Evolutionary conservation across 2,888 invertebrate genomes (phyloP), one percentile per base, ranked within the genome.

Genomic region (Erpobdella octoculata): DNA sequence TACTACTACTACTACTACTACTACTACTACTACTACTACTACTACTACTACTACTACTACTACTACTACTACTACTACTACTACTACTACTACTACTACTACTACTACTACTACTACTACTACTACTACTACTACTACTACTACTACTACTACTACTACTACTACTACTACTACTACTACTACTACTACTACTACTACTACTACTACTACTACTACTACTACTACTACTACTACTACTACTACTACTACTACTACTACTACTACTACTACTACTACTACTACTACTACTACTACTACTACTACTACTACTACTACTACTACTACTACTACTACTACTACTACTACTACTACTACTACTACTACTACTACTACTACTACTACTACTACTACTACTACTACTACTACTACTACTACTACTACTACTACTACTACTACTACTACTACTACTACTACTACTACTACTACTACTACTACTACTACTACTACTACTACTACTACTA

Each of bases 401-500:
- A 71, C 70, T 71, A 2, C 36, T 71, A 71, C 38, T 71, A 1
- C 38, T 71, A 71, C 37, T 41, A 1, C 37, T 71, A 71, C 69
- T 71, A 71, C 37, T 71, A 71, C 71, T 72, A 71, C 70, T 71
- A 46, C 68, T 71, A 72, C 71, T 71, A 71, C 70, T 71, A 71
- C 71, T 71, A 71, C 71, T 71, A 71, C 71, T 71, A 71, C 71
- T 71, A 71, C 71, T 71, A 71, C 72, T 72, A 71, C 70, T 71
- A 72, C 70, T 59, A 58, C 70, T 72, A 71, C 72, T 72, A 71
- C 62, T 72, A 71, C 72, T 71, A 71, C 72, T 71, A 59, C 72
- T 72, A 37, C 70, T 72, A 72, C 72, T 72, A 59, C 72, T 72
- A 59, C 72, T 71, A 71, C 72, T 72, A 71, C 70, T 72, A 48